Evolutionary conservation across 2,113 vertebrate genomes (phyloP), one percentile per base, ranked within the genome.

Genomic region (Sinocyclocheilus maitianheensis): DNA sequence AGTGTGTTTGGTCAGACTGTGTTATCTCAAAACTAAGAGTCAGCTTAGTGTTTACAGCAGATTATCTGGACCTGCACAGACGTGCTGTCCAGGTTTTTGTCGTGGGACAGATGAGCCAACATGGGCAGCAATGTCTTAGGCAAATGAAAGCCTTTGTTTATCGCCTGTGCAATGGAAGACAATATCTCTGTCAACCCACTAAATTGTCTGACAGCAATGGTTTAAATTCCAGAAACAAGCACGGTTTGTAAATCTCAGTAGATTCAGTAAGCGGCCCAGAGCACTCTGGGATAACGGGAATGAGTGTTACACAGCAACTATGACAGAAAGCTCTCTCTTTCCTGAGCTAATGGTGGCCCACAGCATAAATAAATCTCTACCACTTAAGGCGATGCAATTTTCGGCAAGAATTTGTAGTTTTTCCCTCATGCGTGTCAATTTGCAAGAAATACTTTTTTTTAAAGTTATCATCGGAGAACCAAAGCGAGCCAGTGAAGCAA

Each of bases 311-410:
- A 10, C 26, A 53, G 5, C 78, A 24, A 26, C 8, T 30, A 18
- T 51, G 80, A 14, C 14, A 82, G 63, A 69, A 82, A 48, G 14
- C 13, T 30, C 7, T 53, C 51, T 69, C 12, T 22, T 46, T 53
- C 75, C 24, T 0, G 8, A 20, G 12, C 24, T 71, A 71, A 83
- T 13, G 14, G 53, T 71, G 14, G 60, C 79, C 24, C n/a, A 30
- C 43, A 67, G 62, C 80, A 81, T 81, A 51, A 81, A 81, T 51
- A 67, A 18, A 46, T n/a, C 37, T 81, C 14, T 16, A 7, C 22
- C 2, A 46, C 60, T 48, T 40, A 6, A 80, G 58, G 37, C 37
- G 1, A 63, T 51, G 37, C 9, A 18, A 30, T 69, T 69, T 26
- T 26, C 5, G 0, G 12, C 34, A 9, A 24, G 10, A 24, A 24